These are phyloP conservation scores for Epistrophe eligans DNA, from an alignment of 2,888 invertebrate species.

Conservation along the genomic window DNA sequence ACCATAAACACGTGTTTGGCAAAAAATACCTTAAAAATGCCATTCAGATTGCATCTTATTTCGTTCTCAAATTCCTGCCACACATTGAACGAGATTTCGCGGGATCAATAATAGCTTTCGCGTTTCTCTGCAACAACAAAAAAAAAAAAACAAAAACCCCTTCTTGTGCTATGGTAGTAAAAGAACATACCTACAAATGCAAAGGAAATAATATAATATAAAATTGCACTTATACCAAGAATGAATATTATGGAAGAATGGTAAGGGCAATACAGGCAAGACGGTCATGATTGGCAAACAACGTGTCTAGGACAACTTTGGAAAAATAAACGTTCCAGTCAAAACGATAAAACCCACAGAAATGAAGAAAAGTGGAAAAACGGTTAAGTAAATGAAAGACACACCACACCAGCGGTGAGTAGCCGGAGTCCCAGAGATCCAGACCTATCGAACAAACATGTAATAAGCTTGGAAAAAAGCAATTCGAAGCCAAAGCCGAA, in stretches of 20 bases:
- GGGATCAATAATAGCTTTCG: slow-evolving; percentile 70
- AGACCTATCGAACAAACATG: slow-evolving; percentile 76
- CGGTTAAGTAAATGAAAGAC: slow-evolving; percentile 77
- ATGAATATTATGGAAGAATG: neutral
- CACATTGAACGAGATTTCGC: slow-evolving; percentile 68
- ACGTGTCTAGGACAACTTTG: slow-evolving; percentile 73
- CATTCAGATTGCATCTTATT: slow-evolving; percentile 51
- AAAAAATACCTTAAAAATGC: slow-evolving; percentile 58
- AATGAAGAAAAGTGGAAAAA: slow-evolving; percentile 76
- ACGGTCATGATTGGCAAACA: slow-evolving; percentile 55
- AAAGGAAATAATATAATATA: slow-evolving; percentile 6
- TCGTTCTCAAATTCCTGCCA: slow-evolving; percentile 51
- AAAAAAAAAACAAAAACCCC: neutral
- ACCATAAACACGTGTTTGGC: slow-evolving; percentile 66
- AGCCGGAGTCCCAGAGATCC: neutral
- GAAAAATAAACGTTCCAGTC: slow-evolving; percentile 72
- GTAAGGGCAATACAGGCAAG: slow-evolving; percentile 27
- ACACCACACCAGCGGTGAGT: slow-evolving; percentile 32
- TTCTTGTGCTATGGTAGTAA: neutral
- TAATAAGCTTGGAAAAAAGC: slow-evolving; percentile 73
- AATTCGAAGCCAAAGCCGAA: slow-evolving; percentile 34
- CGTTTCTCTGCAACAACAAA: slow-evolving; percentile 17
- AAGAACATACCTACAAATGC: slow-evolving; percentile 64
- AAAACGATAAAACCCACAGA: slow-evolving; percentile 73
- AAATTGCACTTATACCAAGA: slow-evolving; percentile 41